A percentile compares a stretch with the other conserved stretches of the same genome.
Evolutionary conservation across 2,113 vertebrate genomes (phyloP).

Genomic region (Helogale parvula): DNA sequence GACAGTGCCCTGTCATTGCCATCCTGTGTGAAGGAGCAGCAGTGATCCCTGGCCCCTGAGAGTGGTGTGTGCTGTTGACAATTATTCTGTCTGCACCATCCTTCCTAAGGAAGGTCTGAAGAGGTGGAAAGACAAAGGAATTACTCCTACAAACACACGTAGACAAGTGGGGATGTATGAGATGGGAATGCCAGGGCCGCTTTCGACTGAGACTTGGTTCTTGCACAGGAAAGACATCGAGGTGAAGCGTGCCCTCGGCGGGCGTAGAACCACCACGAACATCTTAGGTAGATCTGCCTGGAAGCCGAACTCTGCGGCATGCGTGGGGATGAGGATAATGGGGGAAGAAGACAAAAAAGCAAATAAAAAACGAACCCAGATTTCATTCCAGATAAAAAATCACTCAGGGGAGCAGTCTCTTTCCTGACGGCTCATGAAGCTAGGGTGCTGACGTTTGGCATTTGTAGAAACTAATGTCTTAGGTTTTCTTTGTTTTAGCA

Average conservation of each 20-base stretch:
- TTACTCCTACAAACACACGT: neutral
- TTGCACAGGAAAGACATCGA: neutral
- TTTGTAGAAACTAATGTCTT: neutral
- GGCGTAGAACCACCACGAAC: accelerated
- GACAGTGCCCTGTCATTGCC: neutral
- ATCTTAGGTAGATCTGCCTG: neutral
- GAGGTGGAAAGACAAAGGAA: neutral
- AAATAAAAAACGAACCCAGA: neutral
- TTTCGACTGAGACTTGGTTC: neutral
- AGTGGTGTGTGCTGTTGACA: no score
- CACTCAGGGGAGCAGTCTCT: neutral
- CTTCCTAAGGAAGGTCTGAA: neutral
- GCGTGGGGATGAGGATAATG: neutral
- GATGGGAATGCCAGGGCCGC: neutral
- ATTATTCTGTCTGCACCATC: neutral
- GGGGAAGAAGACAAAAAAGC: neutral
- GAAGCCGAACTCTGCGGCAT: neutral
- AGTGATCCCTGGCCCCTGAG: accelerated
- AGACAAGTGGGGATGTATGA: neutral
- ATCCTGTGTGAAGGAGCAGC: neutral
- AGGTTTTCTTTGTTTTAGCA: neutral
- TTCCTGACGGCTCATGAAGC: no score
- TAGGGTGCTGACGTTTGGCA: no score
- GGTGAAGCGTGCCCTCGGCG: neutral
- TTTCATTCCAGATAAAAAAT: neutral